Evolutionary conservation across 2,888 invertebrate genomes (phyloP).

Genomic region (Pandemis cinnamomeana): DNA sequence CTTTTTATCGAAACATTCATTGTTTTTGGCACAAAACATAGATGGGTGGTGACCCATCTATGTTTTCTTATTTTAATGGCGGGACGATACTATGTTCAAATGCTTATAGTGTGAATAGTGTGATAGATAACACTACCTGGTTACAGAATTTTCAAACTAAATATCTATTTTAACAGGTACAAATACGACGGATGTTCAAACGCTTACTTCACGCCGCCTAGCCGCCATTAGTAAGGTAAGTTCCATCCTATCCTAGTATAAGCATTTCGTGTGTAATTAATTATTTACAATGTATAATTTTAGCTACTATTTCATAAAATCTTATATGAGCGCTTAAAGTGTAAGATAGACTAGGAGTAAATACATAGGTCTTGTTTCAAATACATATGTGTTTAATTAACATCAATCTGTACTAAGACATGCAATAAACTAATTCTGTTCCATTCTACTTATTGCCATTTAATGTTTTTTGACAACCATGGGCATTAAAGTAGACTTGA

Average conservation of each 20-base stretch:
- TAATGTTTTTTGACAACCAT: not conserved
- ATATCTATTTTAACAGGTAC: conserved; percentile 60
- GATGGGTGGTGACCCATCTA: too few relatives aligned
- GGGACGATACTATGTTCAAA: not conserved
- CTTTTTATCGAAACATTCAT: not conserved
- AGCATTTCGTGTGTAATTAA: not conserved
- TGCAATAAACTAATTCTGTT: too few relatives aligned
- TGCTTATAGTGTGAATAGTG: not conserved
- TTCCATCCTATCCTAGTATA: conserved; percentile 30
- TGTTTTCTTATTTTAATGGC: not conserved
- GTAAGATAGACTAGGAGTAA: too few relatives aligned
- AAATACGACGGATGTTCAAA: conserved; percentile 55
- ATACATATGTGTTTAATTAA: too few relatives aligned
- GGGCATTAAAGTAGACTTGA: not conserved
- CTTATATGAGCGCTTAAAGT: too few relatives aligned
- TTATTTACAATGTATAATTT: not conserved
- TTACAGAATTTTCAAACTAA: conserved; percentile 3
- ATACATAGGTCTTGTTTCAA: too few relatives aligned
- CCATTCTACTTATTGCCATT: too few relatives aligned
- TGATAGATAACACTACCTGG: not conserved
- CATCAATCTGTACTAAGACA: too few relatives aligned
- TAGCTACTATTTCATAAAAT: not conserved
- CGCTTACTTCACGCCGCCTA: conserved; percentile 65
- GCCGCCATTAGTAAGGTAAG: conserved; percentile 68
- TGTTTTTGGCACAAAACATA: not conserved